Percentiles rank a stretch among this genome's conserved stretches.
These are phyloP conservation scores for Garrulus glandarius DNA, from an alignment of 2,797 vertebrate species.

Conservation along the genomic window DNA sequence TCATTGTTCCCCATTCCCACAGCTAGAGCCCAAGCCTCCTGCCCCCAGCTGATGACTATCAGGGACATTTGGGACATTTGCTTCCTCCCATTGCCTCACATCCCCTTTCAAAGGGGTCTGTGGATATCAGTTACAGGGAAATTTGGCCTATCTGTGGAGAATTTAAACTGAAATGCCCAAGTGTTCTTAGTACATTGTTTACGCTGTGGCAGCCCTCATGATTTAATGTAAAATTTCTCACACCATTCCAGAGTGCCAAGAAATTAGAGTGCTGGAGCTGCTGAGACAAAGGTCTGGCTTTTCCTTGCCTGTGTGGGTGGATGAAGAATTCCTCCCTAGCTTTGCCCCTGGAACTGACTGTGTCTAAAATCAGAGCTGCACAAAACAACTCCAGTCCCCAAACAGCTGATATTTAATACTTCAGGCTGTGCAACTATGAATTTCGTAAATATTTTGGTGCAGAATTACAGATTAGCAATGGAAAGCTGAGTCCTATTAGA, in stretches of 20 bases:
- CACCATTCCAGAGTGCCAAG: neutral
- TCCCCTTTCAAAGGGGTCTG: neutral
- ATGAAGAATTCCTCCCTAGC: neutral
- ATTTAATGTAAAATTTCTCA: neutral
- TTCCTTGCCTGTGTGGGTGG: neutral
- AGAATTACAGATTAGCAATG: neutral
- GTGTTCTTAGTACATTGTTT: neutral
- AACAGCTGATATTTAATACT: neutral
- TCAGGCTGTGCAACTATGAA: neutral
- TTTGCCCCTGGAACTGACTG: neutral
- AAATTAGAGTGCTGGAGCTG: neutral
- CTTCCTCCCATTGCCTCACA: neutral
- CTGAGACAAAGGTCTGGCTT: neutral
- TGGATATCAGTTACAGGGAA: neutral
- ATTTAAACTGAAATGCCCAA: neutral
- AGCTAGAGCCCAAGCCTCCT: neutral
- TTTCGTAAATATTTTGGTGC: neutral
- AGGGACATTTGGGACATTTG: neutral
- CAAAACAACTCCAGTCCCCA: neutral
- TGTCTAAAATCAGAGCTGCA: neutral
- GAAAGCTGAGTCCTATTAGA: neutral
- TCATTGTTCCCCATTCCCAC: neutral
- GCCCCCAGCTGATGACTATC: rapidly evolving
- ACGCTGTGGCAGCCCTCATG: neutral
- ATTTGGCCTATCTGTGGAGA: neutral